These are phyloP conservation scores for Morphnarchus princeps DNA, from an alignment of 2,113 vertebrate genomes.

Conservation along the genomic window DNA sequence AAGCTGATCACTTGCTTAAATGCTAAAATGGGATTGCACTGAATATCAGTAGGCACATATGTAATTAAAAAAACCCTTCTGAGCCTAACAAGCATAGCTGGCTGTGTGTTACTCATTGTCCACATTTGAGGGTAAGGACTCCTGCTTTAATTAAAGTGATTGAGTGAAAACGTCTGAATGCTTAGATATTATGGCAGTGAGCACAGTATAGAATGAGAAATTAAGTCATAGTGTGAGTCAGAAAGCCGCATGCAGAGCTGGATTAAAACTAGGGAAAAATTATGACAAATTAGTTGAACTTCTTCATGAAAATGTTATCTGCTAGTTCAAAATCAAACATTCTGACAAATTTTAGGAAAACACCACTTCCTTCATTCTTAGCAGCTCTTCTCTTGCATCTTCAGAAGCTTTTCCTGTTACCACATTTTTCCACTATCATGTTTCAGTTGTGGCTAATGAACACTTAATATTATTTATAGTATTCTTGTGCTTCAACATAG, in stretches of 20 bases:
- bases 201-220: neutral
- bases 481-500: neutral
- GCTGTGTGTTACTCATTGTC: neutral
- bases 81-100: neutral
- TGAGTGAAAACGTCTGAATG: neutral
- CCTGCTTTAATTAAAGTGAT: slow-evolving; percentile 35
- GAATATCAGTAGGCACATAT: neutral
- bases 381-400: neutral
- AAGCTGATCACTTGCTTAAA: neutral
- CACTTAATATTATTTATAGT: neutral
- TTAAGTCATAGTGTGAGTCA: slow-evolving; percentile 12
- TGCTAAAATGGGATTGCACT: neutral
- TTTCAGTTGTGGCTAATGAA: neutral
- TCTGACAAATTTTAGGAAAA: neutral
- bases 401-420: neutral
- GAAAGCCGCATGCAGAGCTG: neutral
- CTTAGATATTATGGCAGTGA: neutral
- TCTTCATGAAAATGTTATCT: neutral
- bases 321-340: neutral
- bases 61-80: neutral
- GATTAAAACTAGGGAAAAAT: neutral
- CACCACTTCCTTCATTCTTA: neutral
- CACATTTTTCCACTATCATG: neutral
- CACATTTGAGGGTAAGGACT: neutral
- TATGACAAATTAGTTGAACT: neutral